These are phyloP conservation scores for Pogona vitticeps DNA, from an alignment of 2,113 vertebrate species.

Conservation along the genomic window DNA sequence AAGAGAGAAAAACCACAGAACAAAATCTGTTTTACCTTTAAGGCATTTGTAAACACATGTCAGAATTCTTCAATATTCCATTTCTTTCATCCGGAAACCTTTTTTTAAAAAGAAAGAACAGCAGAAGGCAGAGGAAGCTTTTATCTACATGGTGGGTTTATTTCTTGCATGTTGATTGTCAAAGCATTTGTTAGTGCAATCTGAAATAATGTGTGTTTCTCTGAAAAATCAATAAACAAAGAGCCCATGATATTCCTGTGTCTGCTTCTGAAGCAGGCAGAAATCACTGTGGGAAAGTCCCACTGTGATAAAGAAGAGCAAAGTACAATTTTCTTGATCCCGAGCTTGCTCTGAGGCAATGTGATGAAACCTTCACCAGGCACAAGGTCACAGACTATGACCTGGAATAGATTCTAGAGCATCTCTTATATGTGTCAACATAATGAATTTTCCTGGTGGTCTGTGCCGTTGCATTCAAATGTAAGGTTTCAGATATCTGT, in stretches of 20 bases:
- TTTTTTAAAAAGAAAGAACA: conserved; percentile 52
- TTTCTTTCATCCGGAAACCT: conserved; percentile 26
- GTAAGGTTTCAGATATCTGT: too few species aligned
- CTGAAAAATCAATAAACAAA: conserved; percentile 42
- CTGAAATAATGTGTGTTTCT: conserved; percentile 27
- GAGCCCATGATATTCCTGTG: conserved; percentile 28
- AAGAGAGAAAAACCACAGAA: conserved; percentile 10
- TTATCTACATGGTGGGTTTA: conserved; percentile 23
- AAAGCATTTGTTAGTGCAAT: conserved; percentile 35
- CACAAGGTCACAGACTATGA: conserved; percentile 9
- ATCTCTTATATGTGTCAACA: fast-evolving
- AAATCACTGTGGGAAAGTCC: conserved; percentile 5
- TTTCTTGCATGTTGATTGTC: conserved; percentile 20
- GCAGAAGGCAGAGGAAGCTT: conserved; percentile 12
- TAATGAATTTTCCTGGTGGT: neutral
- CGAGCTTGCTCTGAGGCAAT: conserved; percentile 30
- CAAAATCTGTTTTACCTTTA: neutral
- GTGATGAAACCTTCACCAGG: neutral
- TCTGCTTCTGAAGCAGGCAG: conserved; percentile 38
- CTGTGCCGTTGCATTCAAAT: too few species aligned
- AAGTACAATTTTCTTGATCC: conserved; percentile 35
- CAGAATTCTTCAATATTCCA: conserved; percentile 7
- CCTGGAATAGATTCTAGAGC: conserved; percentile 14
- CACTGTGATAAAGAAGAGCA: conserved; percentile 18
- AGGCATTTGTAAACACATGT: conserved; percentile 38